Conservation (phyloP, 2,888 invertebrate genomes). For the Neocrepidodera transversa region DNA sequence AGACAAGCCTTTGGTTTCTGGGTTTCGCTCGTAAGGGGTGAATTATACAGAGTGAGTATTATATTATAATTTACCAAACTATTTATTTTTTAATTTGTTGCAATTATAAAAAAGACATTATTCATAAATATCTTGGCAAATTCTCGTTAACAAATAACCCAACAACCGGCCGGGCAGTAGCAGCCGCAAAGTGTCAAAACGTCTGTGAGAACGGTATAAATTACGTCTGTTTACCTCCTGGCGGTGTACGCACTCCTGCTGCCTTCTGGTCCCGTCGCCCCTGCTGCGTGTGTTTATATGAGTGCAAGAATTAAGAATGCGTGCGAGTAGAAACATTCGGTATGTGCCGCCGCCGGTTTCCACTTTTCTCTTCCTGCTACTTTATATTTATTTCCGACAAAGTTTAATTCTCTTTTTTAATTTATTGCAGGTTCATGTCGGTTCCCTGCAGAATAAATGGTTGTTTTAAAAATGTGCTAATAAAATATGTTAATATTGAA, state of each 20-base stretch:
- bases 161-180: conserved; percentile 8
- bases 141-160: conserved; percentile 1
- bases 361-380: conserved; percentile 5
- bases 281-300: conserved; percentile 4
- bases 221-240: not conserved
- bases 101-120: too few species aligned
- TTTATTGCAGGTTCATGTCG: conserved; percentile 5
- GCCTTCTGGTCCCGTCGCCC: conserved; percentile 11
- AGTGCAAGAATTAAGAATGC: conserved; percentile 29
- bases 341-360: conserved; percentile 5
- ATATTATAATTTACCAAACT: too few species aligned
- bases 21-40: too few species aligned
- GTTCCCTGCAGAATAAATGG: not conserved
- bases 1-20: too few species aligned
- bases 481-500: too few species aligned
- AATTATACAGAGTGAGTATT: too few species aligned
- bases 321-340: conserved; percentile 4
- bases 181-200: conserved; percentile 12
- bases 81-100: too few species aligned
- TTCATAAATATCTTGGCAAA: not conserved
- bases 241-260: conserved; percentile 15
- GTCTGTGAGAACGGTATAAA: conserved; percentile 11
- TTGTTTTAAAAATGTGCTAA: too few species aligned
- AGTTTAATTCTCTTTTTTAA: conserved; percentile 9
- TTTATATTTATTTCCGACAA: conserved; percentile 10